Percentiles rank a stretch among this genome's conserved stretches.
These are phyloP conservation scores for Apis dorsata DNA, from an alignment of 1,140 invertebrate species.

Conservation along the genomic window DNA sequence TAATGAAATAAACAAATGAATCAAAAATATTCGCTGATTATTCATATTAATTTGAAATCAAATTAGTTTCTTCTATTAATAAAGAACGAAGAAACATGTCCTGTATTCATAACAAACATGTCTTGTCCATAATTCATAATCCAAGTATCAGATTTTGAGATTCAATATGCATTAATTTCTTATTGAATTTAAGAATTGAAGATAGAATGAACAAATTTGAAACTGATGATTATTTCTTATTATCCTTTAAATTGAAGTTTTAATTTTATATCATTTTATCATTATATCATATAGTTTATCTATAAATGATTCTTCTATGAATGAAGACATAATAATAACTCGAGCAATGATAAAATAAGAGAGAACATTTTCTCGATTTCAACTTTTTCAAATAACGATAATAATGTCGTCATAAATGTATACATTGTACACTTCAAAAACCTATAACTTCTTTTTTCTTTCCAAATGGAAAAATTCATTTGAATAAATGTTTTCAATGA, in stretches of 20 bases:
- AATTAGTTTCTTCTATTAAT: not conserved
- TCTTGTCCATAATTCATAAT: not conserved
- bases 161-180: not conserved
- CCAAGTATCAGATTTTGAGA: not conserved
- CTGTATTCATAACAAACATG: not conserved
- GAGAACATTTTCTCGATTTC: not conserved
- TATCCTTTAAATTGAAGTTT: not conserved
- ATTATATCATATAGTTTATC: not conserved
- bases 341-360: not conserved
- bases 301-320: not conserved
- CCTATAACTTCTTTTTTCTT: not conserved
- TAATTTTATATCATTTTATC: not conserved
- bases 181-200: not conserved
- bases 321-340: not conserved
- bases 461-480: not conserved
- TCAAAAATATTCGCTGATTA: not conserved
- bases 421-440: not conserved
- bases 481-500: not conserved
- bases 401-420: not conserved
- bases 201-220: not conserved
- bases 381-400: not conserved
- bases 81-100: not conserved
- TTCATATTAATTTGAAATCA: not conserved
- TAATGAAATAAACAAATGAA: not conserved
- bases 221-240: not conserved